Base-by-base conservation (phyloP, 1,140 invertebrate genomes). In the Pissodes strobi region DNA sequence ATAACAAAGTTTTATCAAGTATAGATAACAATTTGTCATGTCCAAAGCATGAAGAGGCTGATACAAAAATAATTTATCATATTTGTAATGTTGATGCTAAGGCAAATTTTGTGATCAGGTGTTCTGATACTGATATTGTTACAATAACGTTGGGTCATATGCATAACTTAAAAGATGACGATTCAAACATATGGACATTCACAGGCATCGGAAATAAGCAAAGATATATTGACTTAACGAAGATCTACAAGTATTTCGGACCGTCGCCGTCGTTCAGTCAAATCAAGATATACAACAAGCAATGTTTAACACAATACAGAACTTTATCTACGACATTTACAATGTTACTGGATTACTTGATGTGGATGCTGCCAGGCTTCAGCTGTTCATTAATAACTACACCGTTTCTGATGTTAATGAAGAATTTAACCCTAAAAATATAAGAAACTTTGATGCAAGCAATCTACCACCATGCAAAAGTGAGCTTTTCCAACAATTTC, bases 61-160 rank as follows among this genome's bases (percentile, higher is more conserved):
- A 71, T 53, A 76, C 67, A 12, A 75, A 73, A 55, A 71, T 73
- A 15, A 53, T 67, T 43, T 72, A 61, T 62, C 70, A 69, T 64
- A 59, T 61, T 30, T 73, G 71, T 55, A 66, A 66, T 17, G 56
- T 65, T 5, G 49, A 70, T 38, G 27, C n/a, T 61, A 15, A 64
- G 39, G 65, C 60, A 34, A 68, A 68, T 62, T 55, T 74, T 62
- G 45, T 62, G 15, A 70, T 75, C 9, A 45, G 64, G 59, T 68
- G 55, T 34, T 68, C 68, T 10, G 70, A 75, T 65, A 74, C 71
- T 27, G 73, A 79, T 63, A 70, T 77, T 58, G 48, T 61, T 19
- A 51, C 71, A n/a, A 76, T 76, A 17, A 69, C 76, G 65, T 37
- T 76, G 1, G 74, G 62, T 13, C 63, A 76, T 68, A 75, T 76